A percentile compares a stretch with the other conserved stretches of the same genome.
phyloP scores from a whole-genome alignment of 2,113 vertebrate genomes.

The Anas platyrhynchos region DNA sequence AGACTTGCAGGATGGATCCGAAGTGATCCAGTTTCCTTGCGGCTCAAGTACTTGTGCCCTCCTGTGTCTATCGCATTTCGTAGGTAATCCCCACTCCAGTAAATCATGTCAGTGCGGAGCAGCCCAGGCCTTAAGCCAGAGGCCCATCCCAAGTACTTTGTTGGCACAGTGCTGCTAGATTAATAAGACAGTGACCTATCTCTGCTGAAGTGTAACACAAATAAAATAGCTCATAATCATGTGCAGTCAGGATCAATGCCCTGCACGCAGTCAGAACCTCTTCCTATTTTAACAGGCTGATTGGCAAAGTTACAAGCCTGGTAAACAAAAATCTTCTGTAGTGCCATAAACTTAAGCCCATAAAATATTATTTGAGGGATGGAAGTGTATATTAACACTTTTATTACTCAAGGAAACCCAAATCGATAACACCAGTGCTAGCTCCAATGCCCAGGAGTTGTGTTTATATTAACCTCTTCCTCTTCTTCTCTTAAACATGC shows the following conservation, averaged over 20 bases:
- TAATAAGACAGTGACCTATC: slow-evolving; percentile 71
- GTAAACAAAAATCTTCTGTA: slow-evolving; percentile 62
- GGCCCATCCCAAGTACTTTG: slow-evolving; percentile 33
- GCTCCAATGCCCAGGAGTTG: not conserved
- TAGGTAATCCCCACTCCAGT: slow-evolving; percentile 34
- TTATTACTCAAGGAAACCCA: slow-evolving; percentile 34
- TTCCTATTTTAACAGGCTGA: slow-evolving; percentile 75
- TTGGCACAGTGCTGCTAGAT: slow-evolving; percentile 50
- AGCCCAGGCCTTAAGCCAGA: slow-evolving; percentile 48
- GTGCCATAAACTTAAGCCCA: slow-evolving; percentile 54
- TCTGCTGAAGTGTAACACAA: slow-evolving; percentile 65
- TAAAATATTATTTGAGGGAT: slow-evolving; percentile 57
- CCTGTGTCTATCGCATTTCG: slow-evolving; percentile 33
- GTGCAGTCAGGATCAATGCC: slow-evolving; percentile 68
- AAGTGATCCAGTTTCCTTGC: not conserved
- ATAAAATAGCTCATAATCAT: slow-evolving; percentile 73
- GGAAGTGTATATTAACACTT: slow-evolving; percentile 34
- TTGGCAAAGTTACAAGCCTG: slow-evolving; percentile 68
- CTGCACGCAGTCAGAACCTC: slow-evolving; percentile 60
- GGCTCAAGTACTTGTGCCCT: not conserved
- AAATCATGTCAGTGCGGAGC: slow-evolving; percentile 41
- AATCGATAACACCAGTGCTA: slow-evolving; percentile 16
- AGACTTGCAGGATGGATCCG: not conserved
- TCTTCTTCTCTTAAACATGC: not conserved
- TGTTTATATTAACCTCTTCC: slow-evolving; percentile 20